Evolutionary conservation across 2,888 invertebrate species (phyloP).

Genomic region (Sepioteuthis lessoniana): DNA sequence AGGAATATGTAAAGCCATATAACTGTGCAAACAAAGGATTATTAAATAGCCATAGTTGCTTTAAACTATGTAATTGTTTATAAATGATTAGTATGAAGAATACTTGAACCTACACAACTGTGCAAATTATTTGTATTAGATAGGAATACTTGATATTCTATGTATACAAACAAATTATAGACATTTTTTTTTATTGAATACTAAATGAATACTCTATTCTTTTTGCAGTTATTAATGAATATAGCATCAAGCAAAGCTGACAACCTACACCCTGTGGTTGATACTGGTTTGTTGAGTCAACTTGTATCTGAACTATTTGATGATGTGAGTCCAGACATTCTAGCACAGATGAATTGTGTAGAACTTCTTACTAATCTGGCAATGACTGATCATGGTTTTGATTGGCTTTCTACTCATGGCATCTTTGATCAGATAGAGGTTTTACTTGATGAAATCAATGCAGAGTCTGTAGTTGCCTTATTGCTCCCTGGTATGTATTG

Average conservation of each 20-base stretch:
- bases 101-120: too few species aligned
- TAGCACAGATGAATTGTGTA: constrained; percentile 86
- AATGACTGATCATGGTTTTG: constrained; percentile 82
- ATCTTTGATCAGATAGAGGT: constrained; percentile 81
- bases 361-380: constrained; percentile 85
- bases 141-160: too few species aligned
- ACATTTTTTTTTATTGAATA: too few species aligned
- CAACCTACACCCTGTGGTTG: constrained; percentile 79
- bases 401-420: constrained; percentile 82
- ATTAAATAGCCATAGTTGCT: too few species aligned
- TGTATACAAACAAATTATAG: too few species aligned
- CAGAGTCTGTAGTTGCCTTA: constrained; percentile 80
- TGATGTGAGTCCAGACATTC: constrained; percentile 80
- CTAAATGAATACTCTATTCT: neutral
- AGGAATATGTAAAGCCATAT: too few species aligned
- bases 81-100: too few species aligned
- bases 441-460: constrained; percentile 79
- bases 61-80: too few species aligned
- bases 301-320: constrained; percentile 81
- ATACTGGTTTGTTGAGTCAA: constrained; percentile 81
- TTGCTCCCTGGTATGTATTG: constrained; percentile 79
- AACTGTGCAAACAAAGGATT: too few species aligned
- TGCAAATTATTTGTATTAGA: too few species aligned
- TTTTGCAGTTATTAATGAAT: constrained; percentile 79
- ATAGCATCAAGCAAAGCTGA: constrained; percentile 78